Evolutionary conservation across 2,888 invertebrate genomes (phyloP).

Genomic region (Schrankia costaestrigalis): DNA sequence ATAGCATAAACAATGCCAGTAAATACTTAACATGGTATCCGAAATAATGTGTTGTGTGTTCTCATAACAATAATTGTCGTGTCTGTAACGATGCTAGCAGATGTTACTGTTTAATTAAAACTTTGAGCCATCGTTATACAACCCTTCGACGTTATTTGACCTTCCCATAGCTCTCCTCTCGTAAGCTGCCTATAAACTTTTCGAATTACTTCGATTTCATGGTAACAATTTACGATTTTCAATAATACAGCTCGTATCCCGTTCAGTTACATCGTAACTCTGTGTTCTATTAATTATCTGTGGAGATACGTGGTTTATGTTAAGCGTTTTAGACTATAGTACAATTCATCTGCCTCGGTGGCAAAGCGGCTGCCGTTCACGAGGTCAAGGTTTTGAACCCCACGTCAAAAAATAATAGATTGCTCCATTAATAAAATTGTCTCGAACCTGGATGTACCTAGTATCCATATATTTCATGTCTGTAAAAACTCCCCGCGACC

Average conservation of each 20-base stretch:
- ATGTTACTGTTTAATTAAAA: slow-evolving; percentile 77
- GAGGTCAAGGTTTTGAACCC: too few species aligned
- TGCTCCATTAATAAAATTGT: too few species aligned
- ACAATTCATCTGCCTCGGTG: slow-evolving; percentile 35
- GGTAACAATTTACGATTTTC: slow-evolving; percentile 44
- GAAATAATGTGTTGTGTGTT: slow-evolving; percentile 50
- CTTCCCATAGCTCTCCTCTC: slow-evolving; percentile 43
- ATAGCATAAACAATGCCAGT: slow-evolving; percentile 10
- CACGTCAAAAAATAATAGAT: too few species aligned
- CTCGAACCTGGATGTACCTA: too few species aligned
- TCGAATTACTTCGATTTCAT: slow-evolving; percentile 38
- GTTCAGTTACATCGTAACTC: slow-evolving; percentile 26
- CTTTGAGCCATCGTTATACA: slow-evolving; percentile 64
- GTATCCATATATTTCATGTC: too few species aligned
- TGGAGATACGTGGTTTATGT: slow-evolving; percentile 32
- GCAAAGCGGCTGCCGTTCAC: too few species aligned
- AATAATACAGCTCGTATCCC: slow-evolving; percentile 34
- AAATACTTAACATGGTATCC: slow-evolving; percentile 27
- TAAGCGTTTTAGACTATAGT: slow-evolving; percentile 22
- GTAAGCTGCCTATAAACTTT: slow-evolving; percentile 57
- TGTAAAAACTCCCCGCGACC: too few species aligned
- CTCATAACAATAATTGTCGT: slow-evolving; percentile 64
- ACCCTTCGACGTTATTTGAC: slow-evolving; percentile 66
- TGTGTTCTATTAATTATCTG: slow-evolving; percentile 41
- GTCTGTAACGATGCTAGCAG: slow-evolving; percentile 60